phyloP scores from a whole-genome alignment of 2,888 invertebrate species.

The Mactromeris polynyma region DNA sequence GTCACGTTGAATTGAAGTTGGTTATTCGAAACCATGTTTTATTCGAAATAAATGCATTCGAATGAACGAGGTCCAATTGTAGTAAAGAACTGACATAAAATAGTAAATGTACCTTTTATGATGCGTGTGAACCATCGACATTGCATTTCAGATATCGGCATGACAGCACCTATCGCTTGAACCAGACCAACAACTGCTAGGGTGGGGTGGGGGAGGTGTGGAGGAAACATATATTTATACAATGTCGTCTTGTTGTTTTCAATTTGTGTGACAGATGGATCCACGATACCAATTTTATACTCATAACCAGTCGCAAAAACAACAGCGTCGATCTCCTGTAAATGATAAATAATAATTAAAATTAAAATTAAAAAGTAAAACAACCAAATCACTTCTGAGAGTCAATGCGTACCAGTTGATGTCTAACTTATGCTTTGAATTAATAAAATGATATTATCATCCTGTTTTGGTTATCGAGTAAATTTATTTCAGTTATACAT shows the following conservation, averaged over 20 bases:
- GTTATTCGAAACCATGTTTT: too few species aligned
- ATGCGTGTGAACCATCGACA: slow-evolving; percentile 82
- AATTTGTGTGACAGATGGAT: slow-evolving; percentile 75
- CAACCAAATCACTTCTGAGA: too few species aligned
- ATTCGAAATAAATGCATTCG: too few species aligned
- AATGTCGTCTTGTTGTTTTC: slow-evolving; percentile 85
- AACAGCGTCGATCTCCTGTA: slow-evolving; percentile 83
- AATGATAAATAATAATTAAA: not conserved
- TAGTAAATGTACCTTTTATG: slow-evolving; percentile 76
- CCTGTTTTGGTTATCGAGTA: too few species aligned
- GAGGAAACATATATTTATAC: slow-evolving; percentile 87
- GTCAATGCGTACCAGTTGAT: too few species aligned
- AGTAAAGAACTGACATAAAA: too few species aligned
- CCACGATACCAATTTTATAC: slow-evolving; percentile 86
- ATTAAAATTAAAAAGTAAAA: too few species aligned
- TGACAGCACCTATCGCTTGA: slow-evolving; percentile 87
- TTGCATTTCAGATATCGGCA: slow-evolving; percentile 88
- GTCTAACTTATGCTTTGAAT: too few species aligned
- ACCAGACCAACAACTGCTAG: slow-evolving; percentile 87
- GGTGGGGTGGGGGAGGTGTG: slow-evolving; percentile 81
- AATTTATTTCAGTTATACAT: too few species aligned
- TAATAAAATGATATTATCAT: too few species aligned
- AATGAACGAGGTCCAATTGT: too few species aligned
- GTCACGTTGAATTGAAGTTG: too few species aligned
- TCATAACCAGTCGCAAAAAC: slow-evolving; percentile 87